phyloP scores from a whole-genome alignment of 1,140 invertebrate genomes.

The Cherax destructor region DNA sequence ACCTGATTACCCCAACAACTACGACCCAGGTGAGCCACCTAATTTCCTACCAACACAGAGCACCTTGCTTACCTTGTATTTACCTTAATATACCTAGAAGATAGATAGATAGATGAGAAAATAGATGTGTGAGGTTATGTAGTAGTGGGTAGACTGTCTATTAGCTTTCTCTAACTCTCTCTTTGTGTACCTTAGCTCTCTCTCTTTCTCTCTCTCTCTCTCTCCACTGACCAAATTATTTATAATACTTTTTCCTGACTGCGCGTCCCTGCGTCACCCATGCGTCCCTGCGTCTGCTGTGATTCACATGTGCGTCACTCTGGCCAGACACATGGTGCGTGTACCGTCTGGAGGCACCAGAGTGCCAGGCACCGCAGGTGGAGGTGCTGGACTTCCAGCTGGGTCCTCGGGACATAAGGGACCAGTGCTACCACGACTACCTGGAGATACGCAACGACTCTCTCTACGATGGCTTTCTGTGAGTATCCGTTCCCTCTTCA shows the following conservation, averaged over 20 bases:
- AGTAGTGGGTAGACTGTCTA: no score
- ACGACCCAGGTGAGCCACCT: constrained; percentile 28
- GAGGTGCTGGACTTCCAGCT: constrained; percentile 65
- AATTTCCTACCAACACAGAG: no score
- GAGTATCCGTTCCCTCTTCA: neutral
- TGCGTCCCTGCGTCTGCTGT: neutral
- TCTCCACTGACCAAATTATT: neutral
- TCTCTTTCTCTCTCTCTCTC: neutral
- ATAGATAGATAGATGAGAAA: no score
- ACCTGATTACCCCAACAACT: constrained; percentile 18
- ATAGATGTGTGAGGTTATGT: no score
- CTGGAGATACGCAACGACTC: constrained; percentile 63
- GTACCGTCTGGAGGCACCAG: constrained; percentile 32
- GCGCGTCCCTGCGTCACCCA: neutral
- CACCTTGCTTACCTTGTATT: no score
- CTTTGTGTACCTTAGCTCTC: neutral
- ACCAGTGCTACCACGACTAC: constrained; percentile 68
- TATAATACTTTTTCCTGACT: no score
- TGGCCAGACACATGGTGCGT: constrained; percentile 34
- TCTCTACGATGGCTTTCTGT: constrained; percentile 67
- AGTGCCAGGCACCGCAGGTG: constrained; percentile 51
- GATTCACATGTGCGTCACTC: no score
- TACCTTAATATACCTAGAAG: no score
- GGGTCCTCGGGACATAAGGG: constrained; percentile 46
- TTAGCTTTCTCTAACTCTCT: no score